Evolutionary conservation across 2,113 vertebrate genomes (phyloP).

Genomic region (Oreochromis spilurus): DNA sequence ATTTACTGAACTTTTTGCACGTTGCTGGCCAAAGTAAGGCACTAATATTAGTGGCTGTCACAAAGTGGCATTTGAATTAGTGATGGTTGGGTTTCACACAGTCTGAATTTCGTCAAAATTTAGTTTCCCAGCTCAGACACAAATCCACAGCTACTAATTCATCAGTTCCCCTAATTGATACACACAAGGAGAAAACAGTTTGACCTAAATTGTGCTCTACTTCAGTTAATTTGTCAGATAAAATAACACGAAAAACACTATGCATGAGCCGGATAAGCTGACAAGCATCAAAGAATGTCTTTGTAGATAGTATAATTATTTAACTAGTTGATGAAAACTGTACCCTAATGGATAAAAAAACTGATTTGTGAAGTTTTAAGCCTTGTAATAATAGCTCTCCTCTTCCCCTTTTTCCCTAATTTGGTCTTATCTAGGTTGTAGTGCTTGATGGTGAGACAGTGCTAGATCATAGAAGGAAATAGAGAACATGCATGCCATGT

Average conservation of each 20-base stretch:
- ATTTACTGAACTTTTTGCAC: not conserved
- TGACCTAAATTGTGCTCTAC: conserved; percentile 36
- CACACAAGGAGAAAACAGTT: conserved; percentile 14
- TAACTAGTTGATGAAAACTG: conserved; percentile 57
- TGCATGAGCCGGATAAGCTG: conserved; percentile 70
- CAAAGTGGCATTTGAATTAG: not conserved
- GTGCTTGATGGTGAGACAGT: conserved; percentile 63
- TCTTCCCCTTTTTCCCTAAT: conserved; percentile 43
- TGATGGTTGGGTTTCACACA: not conserved
- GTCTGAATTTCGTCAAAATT: not conserved
- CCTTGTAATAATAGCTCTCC: conserved; percentile 36
- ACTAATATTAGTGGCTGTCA: not conserved
- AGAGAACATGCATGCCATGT: conserved; percentile 73
- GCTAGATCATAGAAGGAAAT: conserved; percentile 67
- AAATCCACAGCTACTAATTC: conserved; percentile 18
- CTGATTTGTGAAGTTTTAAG: conserved; percentile 57
- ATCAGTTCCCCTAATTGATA: conserved; percentile 49
- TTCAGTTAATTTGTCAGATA: conserved; percentile 58
- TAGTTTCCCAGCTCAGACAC: conserved; percentile 10
- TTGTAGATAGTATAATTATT: conserved; percentile 76
- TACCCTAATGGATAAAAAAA: conserved; percentile 61
- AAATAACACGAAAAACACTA: conserved; percentile 71
- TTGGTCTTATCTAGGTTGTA: conserved; percentile 62
- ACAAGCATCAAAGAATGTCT: conserved; percentile 81
- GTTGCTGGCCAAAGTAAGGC: not conserved